phyloP scores from a whole-genome alignment of 2,888 invertebrate species.

The Phaonia tiefii region DNA sequence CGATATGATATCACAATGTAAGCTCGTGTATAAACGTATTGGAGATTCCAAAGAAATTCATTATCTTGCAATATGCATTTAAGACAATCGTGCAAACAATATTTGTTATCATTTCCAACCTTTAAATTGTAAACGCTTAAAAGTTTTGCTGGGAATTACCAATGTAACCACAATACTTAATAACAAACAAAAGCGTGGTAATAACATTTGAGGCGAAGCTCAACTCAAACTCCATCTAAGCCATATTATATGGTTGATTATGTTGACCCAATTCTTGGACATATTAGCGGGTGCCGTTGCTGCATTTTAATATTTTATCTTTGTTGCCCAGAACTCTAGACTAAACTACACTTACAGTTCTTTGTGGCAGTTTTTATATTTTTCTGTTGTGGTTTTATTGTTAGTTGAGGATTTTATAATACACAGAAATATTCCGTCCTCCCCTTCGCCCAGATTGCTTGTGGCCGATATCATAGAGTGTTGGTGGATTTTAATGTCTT shows the following conservation, averaged over 20 bases:
- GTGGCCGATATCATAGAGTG: conserved; percentile 59
- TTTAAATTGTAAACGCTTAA: no score
- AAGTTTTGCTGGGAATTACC: conserved; percentile 4
- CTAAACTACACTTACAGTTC: conserved; percentile 14
- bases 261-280: conserved; percentile 74
- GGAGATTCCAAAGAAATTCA: no score
- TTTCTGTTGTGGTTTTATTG: neutral
- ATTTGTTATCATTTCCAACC: no score
- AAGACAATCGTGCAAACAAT: no score
- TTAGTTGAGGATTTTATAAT: neutral
- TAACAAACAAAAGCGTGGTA: neutral
- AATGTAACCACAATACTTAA: neutral
- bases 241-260: conserved; percentile 66
- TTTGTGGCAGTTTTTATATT: conserved; percentile 12
- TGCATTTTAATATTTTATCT: conserved; percentile 61
- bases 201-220: neutral
- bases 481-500: conserved; percentile 33
- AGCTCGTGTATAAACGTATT: no score
- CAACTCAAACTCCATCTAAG: conserved; percentile 37
- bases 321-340: conserved; percentile 14
- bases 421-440: conserved; percentile 31
- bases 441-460: conserved; percentile 65
- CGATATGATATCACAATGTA: no score
- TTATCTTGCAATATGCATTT: no score
- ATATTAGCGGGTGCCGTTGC: conserved; percentile 68